These are phyloP conservation scores for Bryconaethiops microstoma DNA, from an alignment of 2,797 vertebrate genomes.

Conservation along the genomic window DNA sequence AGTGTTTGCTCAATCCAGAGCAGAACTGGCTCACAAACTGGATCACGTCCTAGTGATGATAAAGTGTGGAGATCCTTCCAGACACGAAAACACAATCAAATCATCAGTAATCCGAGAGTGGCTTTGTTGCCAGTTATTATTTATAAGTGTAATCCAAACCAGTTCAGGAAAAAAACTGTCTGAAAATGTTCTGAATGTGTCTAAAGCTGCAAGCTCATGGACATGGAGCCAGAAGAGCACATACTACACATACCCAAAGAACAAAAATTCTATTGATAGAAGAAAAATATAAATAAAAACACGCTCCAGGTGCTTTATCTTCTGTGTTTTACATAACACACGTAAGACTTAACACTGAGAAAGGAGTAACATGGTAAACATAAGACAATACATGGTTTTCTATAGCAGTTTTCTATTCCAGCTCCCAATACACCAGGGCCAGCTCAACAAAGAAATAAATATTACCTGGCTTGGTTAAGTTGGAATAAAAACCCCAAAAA, in stretches of 20 bases:
- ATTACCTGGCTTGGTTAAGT: conserved; percentile 20
- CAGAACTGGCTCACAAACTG: conserved; percentile 25
- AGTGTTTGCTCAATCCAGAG: conserved; percentile 28
- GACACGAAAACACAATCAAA: conserved; percentile 42
- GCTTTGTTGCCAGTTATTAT: conserved; percentile 40
- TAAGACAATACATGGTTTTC: not conserved
- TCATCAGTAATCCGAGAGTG: conserved; percentile 42
- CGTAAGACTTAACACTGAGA: not conserved
- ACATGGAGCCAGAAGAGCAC: conserved; percentile 17
- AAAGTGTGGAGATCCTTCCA: conserved; percentile 36
- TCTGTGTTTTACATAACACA: conserved; percentile 24
- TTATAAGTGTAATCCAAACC: conserved; percentile 45
- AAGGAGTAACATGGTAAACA: conserved; percentile 19
- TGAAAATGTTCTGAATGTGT: conserved; percentile 3
- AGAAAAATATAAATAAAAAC: conserved; percentile 35
- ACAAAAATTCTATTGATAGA: conserved; percentile 28
- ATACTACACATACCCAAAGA: conserved; percentile 9
- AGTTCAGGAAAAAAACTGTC: conserved; percentile 29
- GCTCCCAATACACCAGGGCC: conserved; percentile 29
- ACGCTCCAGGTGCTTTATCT: conserved; percentile 21
- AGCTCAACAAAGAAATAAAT: conserved; percentile 23
- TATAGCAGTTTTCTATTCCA: conserved; percentile 26
- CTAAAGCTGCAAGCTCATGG: not conserved
- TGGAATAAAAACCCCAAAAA: conserved; percentile 1
- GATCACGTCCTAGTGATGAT: conserved; percentile 30